These are phyloP conservation scores for Popillia japonica DNA, from an alignment of 1,140 invertebrate species.

Conservation along the genomic window DNA sequence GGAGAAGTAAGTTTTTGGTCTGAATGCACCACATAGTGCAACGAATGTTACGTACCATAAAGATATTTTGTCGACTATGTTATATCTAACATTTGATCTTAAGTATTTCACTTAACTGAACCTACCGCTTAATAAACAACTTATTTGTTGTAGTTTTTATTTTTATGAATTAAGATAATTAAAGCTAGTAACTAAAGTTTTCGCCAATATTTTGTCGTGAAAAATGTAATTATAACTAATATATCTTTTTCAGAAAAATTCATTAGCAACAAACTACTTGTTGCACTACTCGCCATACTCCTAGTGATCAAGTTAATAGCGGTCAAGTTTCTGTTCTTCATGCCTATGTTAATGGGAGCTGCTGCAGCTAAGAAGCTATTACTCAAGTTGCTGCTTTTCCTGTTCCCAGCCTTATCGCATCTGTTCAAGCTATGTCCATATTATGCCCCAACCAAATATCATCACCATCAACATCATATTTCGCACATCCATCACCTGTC, in stretches of 20 bases:
- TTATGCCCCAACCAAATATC: conserved; percentile 80
- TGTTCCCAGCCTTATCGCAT: conserved; percentile 81
- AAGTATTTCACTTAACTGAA: too few relatives aligned
- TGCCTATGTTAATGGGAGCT: conserved; percentile 77
- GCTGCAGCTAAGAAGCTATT: conserved; percentile 83
- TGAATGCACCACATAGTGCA: too few relatives aligned
- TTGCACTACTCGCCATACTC: conserved; percentile 75
- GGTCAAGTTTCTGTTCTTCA: conserved; percentile 77
- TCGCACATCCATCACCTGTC: conserved; percentile 68
- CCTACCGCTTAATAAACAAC: too few relatives aligned
- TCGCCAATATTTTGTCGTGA: too few relatives aligned
- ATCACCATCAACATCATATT: conserved; percentile 81
- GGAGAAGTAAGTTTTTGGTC: too few relatives aligned
- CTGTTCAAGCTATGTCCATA: conserved; percentile 85
- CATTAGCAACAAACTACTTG: conserved; percentile 76
- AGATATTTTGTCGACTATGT: not conserved
- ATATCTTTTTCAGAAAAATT: conserved; percentile 77
- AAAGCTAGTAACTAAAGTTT: too few relatives aligned
- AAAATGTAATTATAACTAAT: too few relatives aligned
- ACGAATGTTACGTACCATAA: not conserved
- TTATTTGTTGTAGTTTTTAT: too few relatives aligned
- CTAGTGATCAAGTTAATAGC: conserved; percentile 83
- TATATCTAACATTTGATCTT: conserved; percentile 24
- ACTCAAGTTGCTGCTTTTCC: conserved; percentile 79
- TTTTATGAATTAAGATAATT: too few relatives aligned